These are phyloP conservation scores for Acrocephalus arundinaceus DNA, from an alignment of 2,113 vertebrate species.

Conservation along the genomic window DNA sequence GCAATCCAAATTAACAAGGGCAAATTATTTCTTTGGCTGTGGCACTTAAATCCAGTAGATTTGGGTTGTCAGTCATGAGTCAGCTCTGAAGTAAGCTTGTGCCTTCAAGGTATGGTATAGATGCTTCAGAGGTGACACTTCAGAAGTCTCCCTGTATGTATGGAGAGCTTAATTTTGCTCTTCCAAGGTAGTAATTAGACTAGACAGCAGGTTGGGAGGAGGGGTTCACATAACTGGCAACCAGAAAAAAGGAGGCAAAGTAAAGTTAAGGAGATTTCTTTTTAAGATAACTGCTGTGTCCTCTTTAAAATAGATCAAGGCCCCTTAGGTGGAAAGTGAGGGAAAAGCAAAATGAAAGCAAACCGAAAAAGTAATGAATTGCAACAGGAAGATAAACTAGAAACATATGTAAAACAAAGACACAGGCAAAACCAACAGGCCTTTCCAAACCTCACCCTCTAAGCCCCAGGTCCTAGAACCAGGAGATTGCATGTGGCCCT, in stretches of 20 bases:
- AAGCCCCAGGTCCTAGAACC: background rate
- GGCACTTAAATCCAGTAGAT: background rate
- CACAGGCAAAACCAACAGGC: background rate
- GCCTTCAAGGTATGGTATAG: conserved; percentile 16
- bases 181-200: background rate
- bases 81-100: conserved; percentile 14
- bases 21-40: background rate
- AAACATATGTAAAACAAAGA: background rate
- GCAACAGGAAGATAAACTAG: conserved; percentile 11
- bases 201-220: background rate
- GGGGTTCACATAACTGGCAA: background rate
- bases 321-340: background rate
- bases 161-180: background rate
- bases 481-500: background rate
- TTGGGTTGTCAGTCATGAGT: conserved; percentile 15
- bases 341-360: background rate
- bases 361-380: background rate
- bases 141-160: background rate
- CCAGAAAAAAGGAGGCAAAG: background rate
- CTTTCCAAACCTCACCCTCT: background rate
- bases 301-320: background rate
- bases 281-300: background rate
- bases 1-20: background rate
- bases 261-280: background rate
- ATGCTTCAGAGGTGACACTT: background rate